Percentiles rank a stretch among this genome's conserved stretches.
phyloP scores from a whole-genome alignment of 2,113 vertebrate genomes.

The mouse (Mus musculus) region GRCm39 chr14:28803001-28803500 shows the following conservation, averaged over 20 bases:
- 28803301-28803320: neutral
- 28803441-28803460: neutral
- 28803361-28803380: neutral
- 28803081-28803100: neutral
- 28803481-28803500: too few species aligned
- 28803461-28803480: fast-evolving
- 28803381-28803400: constrained; percentile 11
- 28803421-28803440: neutral
- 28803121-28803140: neutral
- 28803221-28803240: neutral
- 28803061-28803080: neutral
- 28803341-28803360: neutral
- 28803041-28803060: neutral
- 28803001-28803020: neutral
- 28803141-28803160: neutral
- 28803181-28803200: neutral
- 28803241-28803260: neutral
- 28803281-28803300: neutral
- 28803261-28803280: neutral
- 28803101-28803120: neutral
- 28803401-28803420: neutral
- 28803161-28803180: neutral
- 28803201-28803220: constrained; percentile 17
- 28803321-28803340: neutral
- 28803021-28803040: neutral